These are phyloP conservation scores for Batillaria attramentaria DNA, from an alignment of 1,140 invertebrate genomes.

Conservation along the genomic window DNA sequence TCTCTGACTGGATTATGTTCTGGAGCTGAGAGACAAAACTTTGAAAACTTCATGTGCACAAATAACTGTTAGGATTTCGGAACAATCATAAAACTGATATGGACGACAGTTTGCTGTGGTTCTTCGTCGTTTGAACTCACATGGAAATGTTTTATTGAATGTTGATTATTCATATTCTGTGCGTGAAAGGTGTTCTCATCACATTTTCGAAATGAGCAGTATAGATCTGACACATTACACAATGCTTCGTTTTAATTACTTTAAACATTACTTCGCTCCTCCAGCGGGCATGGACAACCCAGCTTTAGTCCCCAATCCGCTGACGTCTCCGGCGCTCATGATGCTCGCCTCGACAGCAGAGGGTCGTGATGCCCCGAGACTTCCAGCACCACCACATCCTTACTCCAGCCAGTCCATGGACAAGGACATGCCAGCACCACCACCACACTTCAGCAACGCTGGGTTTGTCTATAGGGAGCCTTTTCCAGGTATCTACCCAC, in stretches of 20 bases:
- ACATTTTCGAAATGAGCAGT: conserved; percentile 38
- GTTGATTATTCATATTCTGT: neutral
- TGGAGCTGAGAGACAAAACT: too few relatives aligned
- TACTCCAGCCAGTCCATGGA: conserved; percentile 55
- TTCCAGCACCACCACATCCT: conserved; percentile 52
- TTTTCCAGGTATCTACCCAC: conserved; percentile 64
- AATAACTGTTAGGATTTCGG: too few relatives aligned
- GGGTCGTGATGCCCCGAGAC: conserved; percentile 77
- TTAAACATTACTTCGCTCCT: conserved; percentile 65
- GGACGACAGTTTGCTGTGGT: too few relatives aligned
- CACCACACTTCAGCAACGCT: conserved; percentile 53
- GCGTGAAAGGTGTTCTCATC: neutral
- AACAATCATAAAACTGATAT: too few relatives aligned
- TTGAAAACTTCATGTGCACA: too few relatives aligned
- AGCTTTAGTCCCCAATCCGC: conserved; percentile 80
- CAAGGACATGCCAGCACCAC: conserved; percentile 51
- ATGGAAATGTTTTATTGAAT: neutral
- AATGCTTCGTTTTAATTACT: conserved; percentile 71
- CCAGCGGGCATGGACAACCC: conserved; percentile 77
- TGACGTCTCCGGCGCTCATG: conserved; percentile 85
- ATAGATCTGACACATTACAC: conserved; percentile 54
- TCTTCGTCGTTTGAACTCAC: too few relatives aligned
- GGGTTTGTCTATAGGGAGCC: conserved; percentile 65
- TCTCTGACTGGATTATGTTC: too few relatives aligned
- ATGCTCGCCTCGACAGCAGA: conserved; percentile 82